Base-by-base conservation (phyloP, 2,113 vertebrate genomes). In the Ariopsis seemanni region DNA sequence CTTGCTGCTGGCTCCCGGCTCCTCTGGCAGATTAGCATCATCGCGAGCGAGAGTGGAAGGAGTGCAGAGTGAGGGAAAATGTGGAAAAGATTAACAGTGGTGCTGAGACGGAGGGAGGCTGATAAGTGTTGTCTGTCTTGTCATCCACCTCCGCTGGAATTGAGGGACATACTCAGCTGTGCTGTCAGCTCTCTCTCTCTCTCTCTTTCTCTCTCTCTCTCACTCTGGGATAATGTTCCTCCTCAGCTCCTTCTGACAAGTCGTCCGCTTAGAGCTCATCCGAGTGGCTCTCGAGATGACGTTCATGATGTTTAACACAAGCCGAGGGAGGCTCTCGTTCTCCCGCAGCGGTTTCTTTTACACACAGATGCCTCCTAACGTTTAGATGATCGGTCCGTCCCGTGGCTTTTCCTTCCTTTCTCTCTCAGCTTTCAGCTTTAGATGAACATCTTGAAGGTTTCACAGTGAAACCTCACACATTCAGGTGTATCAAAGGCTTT, bases 21-120 rank as follows among this genome's bases (percentile, higher is more conserved):
- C 79, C 72, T 88, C 74, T 69, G 42, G 55, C 88, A 84, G 80
- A 87, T 89, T 86, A 89, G 78, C 77, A 82, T 89, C 52, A 27
- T 55, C 63, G 89, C 27, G 72, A n/a, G 27, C 27, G 42, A 60
- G 80, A 20, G 74, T 69, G 62, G 63, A 72, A 17, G 22, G 22
- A 18, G 84, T 18, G 82, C 55, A 52, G 67, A 83, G 69, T 34
- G 27, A 34, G 69, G 89, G 27, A 12, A 65, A 86, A 89, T 90
- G 83, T 90, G 87, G 88, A 89, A 87, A 87, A 89, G 87, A 89
- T 89, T 87, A 90, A 63, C 78, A 58, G 27, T 81, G 83, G 89
- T 89, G 86, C 74, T 77, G 75, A 81, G 82, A 85, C n/a, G 78
- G 79, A 86, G 83, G 89, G 65, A 83, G 82, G 42, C 72, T 80